Conservation (phyloP, 92 coral and sea anemone genomes). For the Heteractis magnifica region DNA sequence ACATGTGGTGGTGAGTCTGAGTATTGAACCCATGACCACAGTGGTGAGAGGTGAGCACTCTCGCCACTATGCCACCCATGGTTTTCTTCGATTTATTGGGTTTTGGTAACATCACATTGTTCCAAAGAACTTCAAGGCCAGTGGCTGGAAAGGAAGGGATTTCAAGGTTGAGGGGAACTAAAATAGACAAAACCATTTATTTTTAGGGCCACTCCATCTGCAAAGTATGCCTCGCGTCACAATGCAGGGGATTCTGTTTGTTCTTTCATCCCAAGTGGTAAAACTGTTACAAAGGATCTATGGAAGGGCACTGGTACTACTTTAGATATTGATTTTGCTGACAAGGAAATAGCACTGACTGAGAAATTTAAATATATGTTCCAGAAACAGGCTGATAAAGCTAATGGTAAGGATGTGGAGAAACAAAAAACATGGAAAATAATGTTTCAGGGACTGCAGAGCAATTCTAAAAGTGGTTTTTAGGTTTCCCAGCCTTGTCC, state of each 20-base stretch:
- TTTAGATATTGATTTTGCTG: slow-evolving; percentile 51
- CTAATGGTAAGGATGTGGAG: slow-evolving; percentile 50
- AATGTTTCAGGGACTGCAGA: not conserved
- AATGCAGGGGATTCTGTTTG: slow-evolving; percentile 93
- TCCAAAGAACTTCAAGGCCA: no score
- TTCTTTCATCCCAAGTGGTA: slow-evolving; percentile 60
- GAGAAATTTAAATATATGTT: slow-evolving; percentile 88
- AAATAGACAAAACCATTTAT: not conserved
- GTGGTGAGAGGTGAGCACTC: no score
- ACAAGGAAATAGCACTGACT: slow-evolving; percentile 54
- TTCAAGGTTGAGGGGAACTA: no score
- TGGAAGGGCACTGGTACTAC: slow-evolving; percentile 39
- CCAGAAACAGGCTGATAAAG: slow-evolving; percentile 89
- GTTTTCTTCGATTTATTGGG: no score
- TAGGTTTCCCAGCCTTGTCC: no score
- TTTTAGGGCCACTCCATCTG: slow-evolving; percentile 87
- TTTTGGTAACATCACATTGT: no score
- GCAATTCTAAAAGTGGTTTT: no score
- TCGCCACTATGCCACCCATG: no score
- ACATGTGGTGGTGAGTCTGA: no score
- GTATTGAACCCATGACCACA: no score
- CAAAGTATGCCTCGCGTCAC: slow-evolving; percentile 75
- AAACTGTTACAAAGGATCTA: slow-evolving; percentile 29
- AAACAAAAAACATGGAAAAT: not conserved
- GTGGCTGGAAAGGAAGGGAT: no score